These are phyloP conservation scores for Synchiropus splendidus DNA, from an alignment of 2,113 vertebrate genomes.

Conservation along the genomic window DNA sequence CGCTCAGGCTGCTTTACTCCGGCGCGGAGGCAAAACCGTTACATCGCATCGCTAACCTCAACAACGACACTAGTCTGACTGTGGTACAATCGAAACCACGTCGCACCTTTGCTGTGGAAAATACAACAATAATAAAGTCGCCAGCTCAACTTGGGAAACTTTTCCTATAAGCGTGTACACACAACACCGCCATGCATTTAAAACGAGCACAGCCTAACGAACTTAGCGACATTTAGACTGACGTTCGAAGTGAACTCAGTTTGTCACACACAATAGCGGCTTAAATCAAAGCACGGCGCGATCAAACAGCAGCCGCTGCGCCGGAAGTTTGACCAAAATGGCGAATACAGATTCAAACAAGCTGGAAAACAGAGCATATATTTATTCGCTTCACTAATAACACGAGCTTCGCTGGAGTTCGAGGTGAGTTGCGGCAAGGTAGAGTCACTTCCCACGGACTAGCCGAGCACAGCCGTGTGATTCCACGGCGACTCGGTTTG, in stretches of 20 bases:
- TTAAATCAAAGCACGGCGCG: background rate
- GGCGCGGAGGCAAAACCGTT: conserved; percentile 49
- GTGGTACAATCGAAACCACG: too few relatives aligned
- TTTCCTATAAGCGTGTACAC: conserved; percentile 7
- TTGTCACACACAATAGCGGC: conserved; percentile 19
- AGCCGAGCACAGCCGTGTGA: too few relatives aligned
- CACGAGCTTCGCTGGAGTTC: too few relatives aligned
- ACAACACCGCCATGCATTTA: conserved; percentile 8
- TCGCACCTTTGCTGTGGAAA: too few relatives aligned
- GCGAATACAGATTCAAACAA: too few relatives aligned
- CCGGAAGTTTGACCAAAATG: conserved; percentile 22
- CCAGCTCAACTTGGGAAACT: conserved; percentile 26
- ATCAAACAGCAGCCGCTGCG: background rate
- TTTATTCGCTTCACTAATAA: too few relatives aligned
- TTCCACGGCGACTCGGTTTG: too few relatives aligned
- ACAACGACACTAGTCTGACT: conserved; percentile 17
- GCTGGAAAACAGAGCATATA: background rate
- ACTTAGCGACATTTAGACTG: background rate
- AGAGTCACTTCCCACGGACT: too few relatives aligned
- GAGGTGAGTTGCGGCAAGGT: too few relatives aligned
- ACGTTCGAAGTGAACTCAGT: background rate
- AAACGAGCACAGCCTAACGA: background rate
- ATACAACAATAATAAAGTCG: conserved; percentile 32
- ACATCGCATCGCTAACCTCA: conserved; percentile 49
- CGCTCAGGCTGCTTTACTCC: conserved; percentile 28